phyloP scores from a whole-genome alignment of 1,140 invertebrate genomes.

The Oedothorax gibbosus region DNA sequence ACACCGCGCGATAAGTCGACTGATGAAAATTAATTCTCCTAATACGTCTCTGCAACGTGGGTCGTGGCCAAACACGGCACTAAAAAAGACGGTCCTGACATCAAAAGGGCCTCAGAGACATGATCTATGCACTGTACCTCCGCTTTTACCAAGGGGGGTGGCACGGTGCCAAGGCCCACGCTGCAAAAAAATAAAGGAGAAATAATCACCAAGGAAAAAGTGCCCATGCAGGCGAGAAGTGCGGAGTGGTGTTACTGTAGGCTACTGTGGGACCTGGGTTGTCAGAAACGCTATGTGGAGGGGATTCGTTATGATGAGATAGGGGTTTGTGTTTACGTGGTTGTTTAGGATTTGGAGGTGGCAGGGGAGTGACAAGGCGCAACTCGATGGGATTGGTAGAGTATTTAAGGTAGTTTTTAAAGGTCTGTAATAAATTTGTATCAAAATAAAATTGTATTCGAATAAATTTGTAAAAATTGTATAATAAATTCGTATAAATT shows the following conservation, averaged over 20 bases:
- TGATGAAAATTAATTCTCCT: conserved; percentile 49
- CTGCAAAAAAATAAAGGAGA: neutral
- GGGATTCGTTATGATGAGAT: conserved; percentile 33
- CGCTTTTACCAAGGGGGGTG: conserved; percentile 10
- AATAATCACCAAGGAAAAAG: conserved; percentile 7
- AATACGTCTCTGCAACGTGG: conserved; percentile 18
- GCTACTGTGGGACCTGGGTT: neutral
- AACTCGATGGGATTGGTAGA: neutral
- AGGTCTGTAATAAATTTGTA: too few species aligned
- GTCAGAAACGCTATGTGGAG: neutral
- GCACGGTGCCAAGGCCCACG: conserved; percentile 31
- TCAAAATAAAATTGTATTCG: too few species aligned
- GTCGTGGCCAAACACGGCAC: conserved; percentile 34
- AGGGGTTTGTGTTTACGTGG: conserved; percentile 41
- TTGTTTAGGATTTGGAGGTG: conserved; percentile 19
- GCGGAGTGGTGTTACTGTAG: neutral
- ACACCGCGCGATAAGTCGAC: conserved; percentile 30
- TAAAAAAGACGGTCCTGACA: conserved; percentile 32
- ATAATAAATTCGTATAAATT: too few species aligned
- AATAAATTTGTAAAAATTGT: too few species aligned
- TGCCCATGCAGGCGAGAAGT: neutral
- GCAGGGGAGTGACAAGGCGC: conserved; percentile 21
- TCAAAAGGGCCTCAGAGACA: conserved; percentile 42
- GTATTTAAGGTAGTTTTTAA: too few species aligned
- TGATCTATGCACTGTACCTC: conserved; percentile 46